Base-by-base conservation (phyloP, 2,888 invertebrate species). In the Eustalomyia histrio region DNA sequence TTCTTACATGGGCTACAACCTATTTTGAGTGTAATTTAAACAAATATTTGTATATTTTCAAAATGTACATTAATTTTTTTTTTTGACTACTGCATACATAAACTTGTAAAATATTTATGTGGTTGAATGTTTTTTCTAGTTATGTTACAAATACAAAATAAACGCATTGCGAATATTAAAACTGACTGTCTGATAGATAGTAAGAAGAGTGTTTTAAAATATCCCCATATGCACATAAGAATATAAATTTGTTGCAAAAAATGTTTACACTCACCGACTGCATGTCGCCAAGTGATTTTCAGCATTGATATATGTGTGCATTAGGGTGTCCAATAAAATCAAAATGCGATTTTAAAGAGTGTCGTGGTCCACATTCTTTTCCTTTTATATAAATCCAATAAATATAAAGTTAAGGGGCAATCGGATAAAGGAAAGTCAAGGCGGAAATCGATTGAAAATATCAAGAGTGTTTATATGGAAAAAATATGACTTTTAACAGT, bases 101-200 rank as follows among this genome's bases (percentile, higher is more conserved):
- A 60, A 61, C 12, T 17, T 21, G n/a, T 10, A 35, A 43, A 47
- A 29, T 68, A 17, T 57, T 12, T 47, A 57, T 68, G 50, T 21
- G 1, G 47, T 35, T 47, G 35, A 72, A 17, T 39, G 21, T 53
- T 39, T 29, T 29, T 29, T 29, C 29, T 29, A 29, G 52, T 39
- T 58, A 24, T 35, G 29, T 12, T 47, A 29, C 24, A 55, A n/a
- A 29, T 18, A 21, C 33, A 58, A 55, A 61, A 65, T 57, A 50
- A 65, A 74, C 35, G 64, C 73, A 74, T 52, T 74, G 57, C 65
- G 64, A 74, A 74, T 74, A 74, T 74, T 74, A 74, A 65, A 71
- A 65, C 50, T 39, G 47, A 64, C 58, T 58, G 7, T 17, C 35
- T 9, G 16, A 61, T 17, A 68, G 10, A 50, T 24, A 12, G 14